Conservation (phyloP, 2,888 invertebrate species). For the Thecocarcelia acutangulata region DNA sequence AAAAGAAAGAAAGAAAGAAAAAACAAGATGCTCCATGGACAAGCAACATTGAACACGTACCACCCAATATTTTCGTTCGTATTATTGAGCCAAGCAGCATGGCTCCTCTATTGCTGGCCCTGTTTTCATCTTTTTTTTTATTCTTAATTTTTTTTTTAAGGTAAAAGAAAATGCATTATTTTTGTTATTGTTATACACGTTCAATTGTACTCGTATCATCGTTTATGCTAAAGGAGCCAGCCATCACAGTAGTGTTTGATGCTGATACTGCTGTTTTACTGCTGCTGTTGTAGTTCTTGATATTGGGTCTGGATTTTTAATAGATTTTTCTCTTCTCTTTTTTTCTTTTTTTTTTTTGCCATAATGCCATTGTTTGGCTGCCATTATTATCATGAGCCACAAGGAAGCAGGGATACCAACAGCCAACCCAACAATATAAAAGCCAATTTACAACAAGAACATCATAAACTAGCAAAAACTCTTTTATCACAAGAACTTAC, state of each 20-base stretch:
- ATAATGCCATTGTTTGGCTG: constrained; percentile 55
- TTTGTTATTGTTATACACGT: constrained; percentile 15
- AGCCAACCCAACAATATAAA: constrained; percentile 22
- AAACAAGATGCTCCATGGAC: constrained; percentile 47
- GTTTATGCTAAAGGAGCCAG: constrained; percentile 51
- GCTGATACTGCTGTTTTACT: constrained; percentile 51
- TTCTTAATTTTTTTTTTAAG: not conserved
- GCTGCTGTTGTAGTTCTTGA: constrained; percentile 46
- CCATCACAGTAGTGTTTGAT: constrained; percentile 54
- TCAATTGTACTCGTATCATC: constrained; percentile 43
- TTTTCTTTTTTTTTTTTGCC: constrained; percentile 21
- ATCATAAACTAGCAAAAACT: constrained; percentile 21
- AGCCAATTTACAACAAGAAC: constrained; percentile 4
- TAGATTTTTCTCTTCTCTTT: constrained; percentile 33
- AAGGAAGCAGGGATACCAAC: constrained; percentile 3
- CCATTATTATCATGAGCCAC: constrained; percentile 55
- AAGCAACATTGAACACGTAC: constrained; percentile 65
- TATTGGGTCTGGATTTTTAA: constrained; percentile 48
- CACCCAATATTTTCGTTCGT: constrained; percentile 55
- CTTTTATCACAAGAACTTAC: not conserved
- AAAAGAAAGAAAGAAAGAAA: constrained; percentile 11
- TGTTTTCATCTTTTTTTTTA: not conserved
- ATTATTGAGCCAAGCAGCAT: constrained; percentile 24
- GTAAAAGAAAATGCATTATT: constrained; percentile 25
- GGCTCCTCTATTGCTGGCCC: constrained; percentile 40